phyloP scores from a whole-genome alignment of 23 tunicate species.

The Phallusia fumigata region DNA sequence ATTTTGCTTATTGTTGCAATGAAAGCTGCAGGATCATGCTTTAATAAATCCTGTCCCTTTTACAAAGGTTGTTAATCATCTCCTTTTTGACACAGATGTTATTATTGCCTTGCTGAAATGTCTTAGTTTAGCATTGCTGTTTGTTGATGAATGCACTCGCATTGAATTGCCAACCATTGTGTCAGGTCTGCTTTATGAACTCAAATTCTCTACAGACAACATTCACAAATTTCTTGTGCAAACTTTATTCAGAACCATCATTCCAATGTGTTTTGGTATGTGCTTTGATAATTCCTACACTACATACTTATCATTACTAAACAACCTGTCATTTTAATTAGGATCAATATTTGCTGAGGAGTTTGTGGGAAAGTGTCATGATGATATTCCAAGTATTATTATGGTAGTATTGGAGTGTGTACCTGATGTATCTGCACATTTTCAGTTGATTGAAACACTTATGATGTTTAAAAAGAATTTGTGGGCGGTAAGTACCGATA shows the following conservation, averaged over 20 bases:
- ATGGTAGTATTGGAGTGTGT: slow-evolving; percentile 58
- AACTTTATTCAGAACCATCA: slow-evolving; percentile 31
- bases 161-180: slow-evolving; percentile 22
- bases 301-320: not conserved
- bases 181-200: slow-evolving; percentile 19
- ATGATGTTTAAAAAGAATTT: slow-evolving; percentile 79
- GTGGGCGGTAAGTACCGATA: slow-evolving; percentile 56
- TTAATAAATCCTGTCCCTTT: too few species aligned
- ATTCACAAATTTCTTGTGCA: slow-evolving; percentile 33
- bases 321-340: not conserved
- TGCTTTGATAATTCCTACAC: not conserved
- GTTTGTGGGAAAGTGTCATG: not conserved
- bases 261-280: slow-evolving; percentile 71
- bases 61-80: too few species aligned
- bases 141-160: slow-evolving; percentile 26
- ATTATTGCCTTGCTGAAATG: slow-evolving; percentile 13
- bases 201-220: not conserved
- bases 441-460: slow-evolving; percentile 69
- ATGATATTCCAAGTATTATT: slow-evolving; percentile 52
- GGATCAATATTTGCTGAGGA: slow-evolving; percentile 24
- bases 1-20: too few species aligned
- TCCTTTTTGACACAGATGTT: not conserved
- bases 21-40: too few species aligned
- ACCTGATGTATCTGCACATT: slow-evolving; percentile 59
- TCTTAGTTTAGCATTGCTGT: slow-evolving; percentile 18